Base-by-base conservation (phyloP, 1,140 invertebrate species). In the Archivesica marissinica region DNA sequence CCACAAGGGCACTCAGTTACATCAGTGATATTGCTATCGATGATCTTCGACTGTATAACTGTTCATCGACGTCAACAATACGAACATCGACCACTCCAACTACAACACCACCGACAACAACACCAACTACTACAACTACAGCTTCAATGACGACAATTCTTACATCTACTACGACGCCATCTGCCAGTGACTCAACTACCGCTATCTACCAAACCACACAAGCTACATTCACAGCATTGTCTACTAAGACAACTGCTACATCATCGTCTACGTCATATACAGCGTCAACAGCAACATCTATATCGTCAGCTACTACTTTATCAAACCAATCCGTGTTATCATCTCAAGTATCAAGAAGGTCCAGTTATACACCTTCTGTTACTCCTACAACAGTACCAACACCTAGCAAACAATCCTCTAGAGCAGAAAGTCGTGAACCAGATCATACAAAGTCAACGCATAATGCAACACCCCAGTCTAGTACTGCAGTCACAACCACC, bases 11-110 rank as follows among this genome's bases (percentile, higher is more conserved):
- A 0, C 83, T 86, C 0, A 95, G 95, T 83, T 96, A 96, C 89
- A 95, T 96, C 0, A 96, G 96, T 77, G 96, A 97, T 88, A 96
- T 96, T 41, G 96, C 96, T 0, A 95, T 97, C 9, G 97, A 97
- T 90, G 97, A 97, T 90, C 95, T 97, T 0, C 94, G 56, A 17
- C n/a, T 90, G 11, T 87, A 86, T 70, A 90, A 89, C 50, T 91
- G 90, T 61, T 86, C 88, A 11, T 38, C 54, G n/a, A 47, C n/a
- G 15, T 33, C 82, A 28, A 68, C 64, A 11, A 56, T n/a, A n/a
- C 17, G 17, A 17, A 13, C n/a, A 61, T 52, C 35, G 28, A 75
- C 74, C 9, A 17, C 11, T 38, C 61, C 56, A 0, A 38, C 64
- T 20, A 33, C 39, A 4, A 25, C 78, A 35, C 11, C 15, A 30